Base-by-base conservation (phyloP, 2,888 invertebrate genomes). In the Apantesis nais region DNA sequence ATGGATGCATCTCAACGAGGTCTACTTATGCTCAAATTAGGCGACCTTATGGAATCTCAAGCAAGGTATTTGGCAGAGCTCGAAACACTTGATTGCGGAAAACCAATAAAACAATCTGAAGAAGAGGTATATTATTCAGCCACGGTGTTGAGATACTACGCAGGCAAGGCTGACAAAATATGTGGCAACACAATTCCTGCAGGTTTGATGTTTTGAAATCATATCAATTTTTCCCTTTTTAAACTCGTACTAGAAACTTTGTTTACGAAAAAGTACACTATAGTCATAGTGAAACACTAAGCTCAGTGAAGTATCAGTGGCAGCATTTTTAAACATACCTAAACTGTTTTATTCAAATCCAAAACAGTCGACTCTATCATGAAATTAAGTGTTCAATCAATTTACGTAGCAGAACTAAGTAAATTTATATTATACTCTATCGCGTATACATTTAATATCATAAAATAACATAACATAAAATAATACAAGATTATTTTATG, bases 11-110 rank as follows among this genome's bases (percentile, higher is more conserved):
- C 98, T 3, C 95, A 96, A 65, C 96, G 99, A 78, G 98, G 98
- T 1, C 89, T 92, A 37, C 95, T 99, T 1, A 96, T 99, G 79
- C 92, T 91, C 11, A 93, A 97, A 91, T 92, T 98, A 71, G 98
- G 98, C 19, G 97, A 97, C 75, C 95, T 99, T 0, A 96, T 99
- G 72, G 96, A 97, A 79, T 95, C 97, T 37, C 98, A 99, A 84
- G 95, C 96, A 44, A 93, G 96, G 25, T 96, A 97, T 75, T 88
- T 99, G 74, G 98, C 98, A 5, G 97, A 98, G 84, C 95, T 99
- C 79, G 99, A 99, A 94, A 98, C 99, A 0, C 89, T 99, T 75
- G 99, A 99, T 89, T 99, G 99, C 90, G 99, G 99, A 0, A 99
- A 99, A 88, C 99, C 99, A 0, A 99, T 97, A 82, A 93, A 96